These are phyloP conservation scores for Agapornis roseicollis DNA, from an alignment of 2,113 vertebrate genomes.

Conservation along the genomic window DNA sequence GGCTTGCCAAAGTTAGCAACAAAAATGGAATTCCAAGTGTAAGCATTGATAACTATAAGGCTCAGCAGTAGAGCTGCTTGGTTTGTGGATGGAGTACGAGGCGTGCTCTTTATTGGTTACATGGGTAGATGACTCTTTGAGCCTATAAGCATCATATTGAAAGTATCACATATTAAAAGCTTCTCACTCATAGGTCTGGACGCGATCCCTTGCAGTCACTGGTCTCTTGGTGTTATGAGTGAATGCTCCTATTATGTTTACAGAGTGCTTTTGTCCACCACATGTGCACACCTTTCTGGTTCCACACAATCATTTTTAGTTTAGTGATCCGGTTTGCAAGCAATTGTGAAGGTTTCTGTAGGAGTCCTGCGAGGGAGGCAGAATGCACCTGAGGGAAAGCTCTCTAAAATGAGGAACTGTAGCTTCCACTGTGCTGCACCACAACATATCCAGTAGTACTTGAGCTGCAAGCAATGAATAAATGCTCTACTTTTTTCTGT, in stretches of 20 bases:
- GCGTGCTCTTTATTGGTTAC: not conserved
- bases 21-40: not conserved
- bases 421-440: not conserved
- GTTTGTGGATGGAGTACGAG: not conserved
- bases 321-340: not conserved
- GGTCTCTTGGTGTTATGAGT: not conserved
- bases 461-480: not conserved
- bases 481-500: not conserved
- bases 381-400: not conserved
- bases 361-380: not conserved
- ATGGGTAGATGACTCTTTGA: not conserved
- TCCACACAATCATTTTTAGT: not conserved
- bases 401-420: not conserved
- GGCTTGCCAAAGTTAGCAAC: not conserved
- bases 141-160: not conserved
- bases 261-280: not conserved
- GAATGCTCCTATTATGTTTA: not conserved
- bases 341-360: not conserved
- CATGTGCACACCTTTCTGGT: fast-evolving
- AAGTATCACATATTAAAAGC: not conserved
- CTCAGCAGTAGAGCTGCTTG: not conserved
- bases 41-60: not conserved
- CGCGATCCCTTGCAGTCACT: not conserved
- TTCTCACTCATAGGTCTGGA: not conserved
- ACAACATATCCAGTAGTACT: not conserved